Base-by-base conservation (phyloP, 2,113 vertebrate species). In the Prunella fulvescens region DNA sequence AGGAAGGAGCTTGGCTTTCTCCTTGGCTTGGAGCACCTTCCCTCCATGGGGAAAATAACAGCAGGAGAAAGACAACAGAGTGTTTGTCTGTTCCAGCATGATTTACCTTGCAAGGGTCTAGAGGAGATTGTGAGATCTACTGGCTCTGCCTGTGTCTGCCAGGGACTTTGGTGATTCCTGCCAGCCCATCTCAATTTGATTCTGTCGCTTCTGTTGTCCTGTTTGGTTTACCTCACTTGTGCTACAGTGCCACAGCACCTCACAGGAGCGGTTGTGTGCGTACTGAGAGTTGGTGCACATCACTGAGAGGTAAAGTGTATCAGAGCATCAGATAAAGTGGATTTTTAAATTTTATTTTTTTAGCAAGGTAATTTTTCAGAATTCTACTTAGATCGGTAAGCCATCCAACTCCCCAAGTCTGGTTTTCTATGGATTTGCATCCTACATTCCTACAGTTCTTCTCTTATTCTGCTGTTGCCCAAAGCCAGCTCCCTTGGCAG, bases 231-330 rank as follows among this genome's bases (percentile, higher is more conserved):
- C 33, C 39, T 82, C 7, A 1, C 10, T 40, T 25, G 19, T 42
- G 42, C 45, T 65, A 13, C 23, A 17, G 58, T 6, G 24, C 33
- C 12, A 54, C 14, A 42, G 22, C 23, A 5, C 42, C 60, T 53
- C 37, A 44, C 8, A 20, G 9, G 70, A 58, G 40, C 0, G 0
- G 6, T 11, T 47, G 20, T 12, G 25, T 28, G 29, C 0, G 0
- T 54, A 33, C 15, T 14, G 35, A 25, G 37, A 65, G 66, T 11
- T 78, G 22, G 28, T 67, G 39, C 12, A 5, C 17, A 48, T 47
- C 48, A 24, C 37, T 58, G 47, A 35, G 24, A 62, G 14, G 10
- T 28, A 39, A 65, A 62, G 35, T 44, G 24, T 40, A 54, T 70
- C 9, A 29, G 14, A 47, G 11, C 31, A 50, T 45, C 7, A 33